Base-by-base conservation (phyloP, 2,113 vertebrate species). In the Diglossa brunneiventris region DNA sequence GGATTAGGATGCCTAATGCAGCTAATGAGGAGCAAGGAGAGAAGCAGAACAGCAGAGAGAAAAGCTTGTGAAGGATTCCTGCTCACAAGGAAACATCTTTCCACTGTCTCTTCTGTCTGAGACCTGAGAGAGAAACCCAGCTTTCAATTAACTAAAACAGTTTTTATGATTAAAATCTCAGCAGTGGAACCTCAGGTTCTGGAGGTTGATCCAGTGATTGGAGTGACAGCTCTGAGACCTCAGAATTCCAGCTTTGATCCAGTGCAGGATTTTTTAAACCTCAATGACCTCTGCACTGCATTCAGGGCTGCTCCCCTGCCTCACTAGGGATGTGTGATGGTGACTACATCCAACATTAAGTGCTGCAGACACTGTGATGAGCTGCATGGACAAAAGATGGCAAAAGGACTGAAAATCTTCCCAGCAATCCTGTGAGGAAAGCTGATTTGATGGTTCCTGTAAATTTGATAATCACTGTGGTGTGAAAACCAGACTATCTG, bases 1-100 rank as follows among this genome's bases (percentile, higher is more conserved):
- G 93, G 79, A 96, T 97, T 97, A 92, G 3, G 24, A 77, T 53
- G 79, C 26, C 62, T 94, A 94, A 96, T 77, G 58, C 70, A 89
- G 73, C 62, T 93, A 95, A 96, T 95, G 87, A 96, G 66, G 55
- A 94, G 59, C 41, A 82, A 88, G 58, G 30, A 89, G 26, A 87
- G 92, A 79, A 68, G 64, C 26, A 80, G 90, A 83, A 41, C 2
- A 0, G 42, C 10, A n/a, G 77, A 55, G 53, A 69, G 31, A 63
- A 85, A 93, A 89, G 42, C 77, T 44, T 83, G 21, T 35, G 66
- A 74, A 35, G 55, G 78, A 93, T 96, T 92, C 62, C 55, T 46
- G 50, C 63, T 92, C 72, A 50, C 39, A 66, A 62, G 47, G 44
- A 72, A 93, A 56, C 11, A 42, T 41, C 70, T 87, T 79, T 61